These are phyloP conservation scores for Leptopilina clavipes DNA, from an alignment of 1,140 invertebrate genomes.

Conservation along the genomic window DNA sequence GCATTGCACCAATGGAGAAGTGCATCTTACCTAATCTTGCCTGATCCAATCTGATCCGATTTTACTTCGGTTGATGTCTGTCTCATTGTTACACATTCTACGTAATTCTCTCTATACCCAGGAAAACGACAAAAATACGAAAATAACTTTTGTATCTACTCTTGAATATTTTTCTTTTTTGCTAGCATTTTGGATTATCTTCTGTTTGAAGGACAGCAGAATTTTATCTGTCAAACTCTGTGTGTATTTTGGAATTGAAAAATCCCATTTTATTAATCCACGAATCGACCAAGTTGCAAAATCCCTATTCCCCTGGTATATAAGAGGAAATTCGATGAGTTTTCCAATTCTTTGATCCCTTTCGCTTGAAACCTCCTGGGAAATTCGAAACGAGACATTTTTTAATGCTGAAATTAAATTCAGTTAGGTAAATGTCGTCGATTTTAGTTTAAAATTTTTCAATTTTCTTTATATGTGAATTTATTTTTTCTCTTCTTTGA, in stretches of 20 bases:
- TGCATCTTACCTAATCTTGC: slow-evolving; percentile 29
- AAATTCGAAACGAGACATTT: slow-evolving; percentile 22
- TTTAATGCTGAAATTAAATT: not conserved
- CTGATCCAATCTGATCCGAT: slow-evolving; percentile 24
- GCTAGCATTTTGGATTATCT: not conserved
- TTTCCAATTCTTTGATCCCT: slow-evolving; percentile 9
- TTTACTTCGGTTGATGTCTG: not conserved
- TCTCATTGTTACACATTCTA: slow-evolving; percentile 12
- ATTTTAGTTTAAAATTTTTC: not conserved
- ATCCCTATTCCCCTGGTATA: not conserved
- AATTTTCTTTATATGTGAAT: not conserved
- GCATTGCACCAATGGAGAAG: slow-evolving; percentile 27
- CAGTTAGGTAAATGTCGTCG: not conserved
- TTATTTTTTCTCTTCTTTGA: too few species aligned
- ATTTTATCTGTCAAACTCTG: not conserved
- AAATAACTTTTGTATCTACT: not conserved
- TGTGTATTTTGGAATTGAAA: slow-evolving; percentile 1
- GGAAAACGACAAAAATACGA: not conserved
- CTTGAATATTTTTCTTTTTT: not conserved
- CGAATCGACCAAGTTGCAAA: slow-evolving; percentile 17
- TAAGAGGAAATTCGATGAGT: not conserved
- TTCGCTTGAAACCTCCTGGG: slow-evolving; percentile 5
- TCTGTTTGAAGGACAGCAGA: not conserved
- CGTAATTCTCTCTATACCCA: not conserved
- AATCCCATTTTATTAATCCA: not conserved